Conservation (phyloP, 1,140 invertebrate genomes). For the Anoplophora glabripennis region DNA sequence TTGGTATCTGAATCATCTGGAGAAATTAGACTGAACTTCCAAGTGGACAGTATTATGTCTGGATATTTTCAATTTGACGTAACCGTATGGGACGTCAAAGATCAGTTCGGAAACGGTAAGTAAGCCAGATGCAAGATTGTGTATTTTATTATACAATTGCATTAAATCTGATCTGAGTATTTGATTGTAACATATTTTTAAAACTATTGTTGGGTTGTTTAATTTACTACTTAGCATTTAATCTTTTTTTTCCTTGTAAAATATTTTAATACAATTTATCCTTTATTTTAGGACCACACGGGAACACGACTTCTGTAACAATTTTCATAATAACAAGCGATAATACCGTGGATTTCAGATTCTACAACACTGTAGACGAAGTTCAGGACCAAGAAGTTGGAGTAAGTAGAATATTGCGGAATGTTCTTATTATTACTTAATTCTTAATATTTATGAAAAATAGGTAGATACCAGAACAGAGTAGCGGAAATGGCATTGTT, state of each 20-base stretch:
- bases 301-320: constrained; percentile 15
- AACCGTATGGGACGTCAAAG: constrained; percentile 50
- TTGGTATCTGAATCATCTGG: constrained; percentile 50
- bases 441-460: no score
- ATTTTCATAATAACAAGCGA: constrained; percentile 41
- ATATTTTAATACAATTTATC: neutral
- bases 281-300: constrained; percentile 16
- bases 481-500: no score
- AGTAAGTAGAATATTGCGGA: constrained; percentile 47
- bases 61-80: constrained; percentile 58
- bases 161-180: no score
- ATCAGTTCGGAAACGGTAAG: constrained; percentile 48
- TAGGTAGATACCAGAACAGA: no score
- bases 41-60: constrained; percentile 51
- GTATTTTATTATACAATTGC: no score
- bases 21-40: constrained; percentile 50
- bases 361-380: constrained; percentile 50
- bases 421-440: no score
- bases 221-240: no score
- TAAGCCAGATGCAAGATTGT: no score
- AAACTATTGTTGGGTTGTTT: no score
- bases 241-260: no score
- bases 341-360: constrained; percentile 55
- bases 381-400: constrained; percentile 47
- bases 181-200: no score